Evolutionary conservation across 2,888 invertebrate species (phyloP).

Genomic region (Ectobius pallidus): DNA sequence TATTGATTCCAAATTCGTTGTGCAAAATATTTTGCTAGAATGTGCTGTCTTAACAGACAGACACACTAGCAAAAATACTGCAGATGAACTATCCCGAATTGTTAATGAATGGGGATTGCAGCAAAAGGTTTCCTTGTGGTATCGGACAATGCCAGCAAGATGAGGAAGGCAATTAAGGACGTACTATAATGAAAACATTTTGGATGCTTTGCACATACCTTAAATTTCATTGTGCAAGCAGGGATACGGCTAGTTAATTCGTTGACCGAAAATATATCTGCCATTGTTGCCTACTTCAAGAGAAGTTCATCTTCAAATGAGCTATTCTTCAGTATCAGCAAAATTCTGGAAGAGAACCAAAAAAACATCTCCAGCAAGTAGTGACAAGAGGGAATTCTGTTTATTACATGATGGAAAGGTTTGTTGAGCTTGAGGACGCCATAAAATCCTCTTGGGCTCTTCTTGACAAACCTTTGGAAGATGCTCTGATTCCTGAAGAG

Average conservation of each 20-base stretch:
- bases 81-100: neutral
- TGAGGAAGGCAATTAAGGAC: neutral
- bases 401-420: neutral
- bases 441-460: neutral
- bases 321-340: neutral
- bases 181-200: neutral
- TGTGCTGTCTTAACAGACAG: neutral
- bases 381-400: neutral
- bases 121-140: neutral
- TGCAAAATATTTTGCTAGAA: neutral
- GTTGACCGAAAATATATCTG: neutral
- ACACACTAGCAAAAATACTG: neutral
- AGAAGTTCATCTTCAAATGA: neutral
- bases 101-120: neutral
- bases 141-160: neutral
- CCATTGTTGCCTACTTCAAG: neutral
- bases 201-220: neutral
- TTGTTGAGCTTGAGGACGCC: neutral
- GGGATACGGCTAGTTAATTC: neutral
- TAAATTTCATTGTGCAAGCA: neutral
- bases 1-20: neutral
- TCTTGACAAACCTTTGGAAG: neutral
- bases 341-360: neutral
- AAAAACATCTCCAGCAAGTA: neutral
- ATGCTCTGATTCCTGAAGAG: neutral